A percentile compares a stretch with the other conserved stretches of the same genome.
These are phyloP conservation scores for Neomonachus schauinslandi DNA, from an alignment of 2,113 vertebrate genomes.

Conservation along the genomic window DNA sequence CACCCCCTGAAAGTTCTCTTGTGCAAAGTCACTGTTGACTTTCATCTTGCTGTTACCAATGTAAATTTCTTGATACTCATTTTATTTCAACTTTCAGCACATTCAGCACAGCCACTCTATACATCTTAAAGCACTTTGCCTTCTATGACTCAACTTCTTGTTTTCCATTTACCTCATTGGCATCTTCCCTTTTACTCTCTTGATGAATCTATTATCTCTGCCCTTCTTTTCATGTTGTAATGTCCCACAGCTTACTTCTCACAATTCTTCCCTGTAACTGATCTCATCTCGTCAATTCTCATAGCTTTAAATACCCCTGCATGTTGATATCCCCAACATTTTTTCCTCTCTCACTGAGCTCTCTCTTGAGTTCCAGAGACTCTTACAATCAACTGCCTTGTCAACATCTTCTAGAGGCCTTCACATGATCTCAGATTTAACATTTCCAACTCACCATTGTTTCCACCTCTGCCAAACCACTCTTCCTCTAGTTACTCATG, in stretches of 20 bases:
- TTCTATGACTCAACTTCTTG: background rate
- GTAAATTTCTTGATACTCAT: background rate
- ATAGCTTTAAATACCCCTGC: background rate
- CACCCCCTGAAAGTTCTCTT: background rate
- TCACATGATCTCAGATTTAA: background rate
- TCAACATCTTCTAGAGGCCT: background rate
- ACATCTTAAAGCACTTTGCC: background rate
- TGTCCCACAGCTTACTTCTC: background rate
- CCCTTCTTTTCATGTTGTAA: background rate
- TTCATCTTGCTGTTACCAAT: background rate
- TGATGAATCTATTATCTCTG: background rate
- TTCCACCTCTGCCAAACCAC: background rate
- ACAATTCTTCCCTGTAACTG: background rate
- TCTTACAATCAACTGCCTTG: background rate
- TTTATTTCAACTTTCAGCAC: background rate
- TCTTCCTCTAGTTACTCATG: background rate
- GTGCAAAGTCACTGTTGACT: background rate
- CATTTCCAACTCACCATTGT: background rate
- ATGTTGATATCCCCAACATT: background rate
- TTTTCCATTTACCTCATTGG: background rate
- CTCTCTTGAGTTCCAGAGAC: background rate
- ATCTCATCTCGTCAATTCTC: background rate
- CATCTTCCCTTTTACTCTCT: background rate
- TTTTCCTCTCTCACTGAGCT: background rate
- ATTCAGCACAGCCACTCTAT: background rate